A percentile compares a stretch with the other conserved stretches of the same genome.
Evolutionary conservation across 2,888 invertebrate species (phyloP).

Genomic region (Sarcophaga rosellei): DNA sequence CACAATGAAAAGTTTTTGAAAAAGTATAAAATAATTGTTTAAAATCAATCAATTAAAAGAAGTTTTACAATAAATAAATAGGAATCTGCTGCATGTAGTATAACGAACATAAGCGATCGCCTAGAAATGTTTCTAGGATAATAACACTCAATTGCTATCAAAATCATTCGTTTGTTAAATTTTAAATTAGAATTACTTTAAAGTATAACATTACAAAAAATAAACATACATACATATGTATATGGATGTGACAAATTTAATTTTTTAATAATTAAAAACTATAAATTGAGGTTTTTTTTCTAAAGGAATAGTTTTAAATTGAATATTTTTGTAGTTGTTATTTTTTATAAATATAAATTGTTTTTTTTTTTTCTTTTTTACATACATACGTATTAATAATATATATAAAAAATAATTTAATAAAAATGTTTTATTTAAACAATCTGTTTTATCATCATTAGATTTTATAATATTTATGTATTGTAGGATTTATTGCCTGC

Average conservation of each 20-base stretch:
- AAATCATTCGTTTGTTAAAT: background rate
- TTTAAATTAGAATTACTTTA: background rate
- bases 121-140: too few species aligned
- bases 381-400: background rate
- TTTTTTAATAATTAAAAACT: background rate
- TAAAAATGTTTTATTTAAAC: conserved; percentile 14
- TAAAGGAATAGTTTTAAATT: background rate
- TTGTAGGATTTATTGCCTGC: background rate
- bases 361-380: background rate
- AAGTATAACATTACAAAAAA: background rate
- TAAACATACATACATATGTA: background rate
- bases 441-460: background rate
- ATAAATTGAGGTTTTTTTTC: background rate
- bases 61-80: too few species aligned
- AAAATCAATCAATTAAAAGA: too few species aligned
- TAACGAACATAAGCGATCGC: too few species aligned
- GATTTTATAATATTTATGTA: background rate
- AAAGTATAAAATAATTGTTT: too few species aligned
- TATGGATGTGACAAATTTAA: background rate
- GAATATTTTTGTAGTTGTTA: background rate
- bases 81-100: too few species aligned
- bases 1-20: too few species aligned
- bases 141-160: too few species aligned
- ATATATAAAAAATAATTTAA: background rate
- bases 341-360: background rate